A percentile compares a stretch with the other conserved stretches of the same genome.
Conservation (phyloP, 2,113 vertebrate genomes). For the Psittacus erithacus region DNA sequence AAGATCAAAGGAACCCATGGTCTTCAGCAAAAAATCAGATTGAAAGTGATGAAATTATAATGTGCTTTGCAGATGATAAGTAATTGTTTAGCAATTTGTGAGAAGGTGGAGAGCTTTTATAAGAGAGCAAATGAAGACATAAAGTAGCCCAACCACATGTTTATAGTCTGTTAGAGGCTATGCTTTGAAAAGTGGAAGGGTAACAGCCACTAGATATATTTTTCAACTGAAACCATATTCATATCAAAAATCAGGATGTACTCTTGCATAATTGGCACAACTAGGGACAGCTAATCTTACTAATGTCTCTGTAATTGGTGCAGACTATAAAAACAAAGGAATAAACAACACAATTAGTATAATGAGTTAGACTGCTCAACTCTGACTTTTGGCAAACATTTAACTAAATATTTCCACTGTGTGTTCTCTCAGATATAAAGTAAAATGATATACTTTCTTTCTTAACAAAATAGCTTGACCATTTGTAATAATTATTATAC, state of each 20-base stretch:
- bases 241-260: not conserved
- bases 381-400: constrained; percentile 29
- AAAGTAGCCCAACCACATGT: not conserved
- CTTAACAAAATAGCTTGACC: not conserved
- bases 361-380: constrained; percentile 11
- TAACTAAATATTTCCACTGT: not conserved
- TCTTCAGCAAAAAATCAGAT: constrained; percentile 31
- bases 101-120: not conserved
- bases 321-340: constrained; percentile 21
- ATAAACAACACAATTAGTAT: not conserved
- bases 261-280: not conserved
- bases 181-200: not conserved
- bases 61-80: not conserved
- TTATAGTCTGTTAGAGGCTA: not conserved
- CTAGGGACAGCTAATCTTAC: constrained; percentile 20
- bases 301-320: not conserved
- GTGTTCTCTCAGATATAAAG: constrained; percentile 1
- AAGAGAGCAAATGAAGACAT: not conserved
- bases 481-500: not conserved
- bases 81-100: constrained; percentile 18
- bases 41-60: constrained; percentile 30
- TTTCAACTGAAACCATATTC: not conserved
- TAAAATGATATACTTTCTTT: not conserved
- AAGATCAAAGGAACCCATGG: constrained; percentile 19
- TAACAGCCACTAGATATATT: not conserved